A percentile compares a stretch with the other conserved stretches of the same genome.
Evolutionary conservation across 2,797 vertebrate species (phyloP).

Genomic region (Tokudaia muenninki): DNA sequence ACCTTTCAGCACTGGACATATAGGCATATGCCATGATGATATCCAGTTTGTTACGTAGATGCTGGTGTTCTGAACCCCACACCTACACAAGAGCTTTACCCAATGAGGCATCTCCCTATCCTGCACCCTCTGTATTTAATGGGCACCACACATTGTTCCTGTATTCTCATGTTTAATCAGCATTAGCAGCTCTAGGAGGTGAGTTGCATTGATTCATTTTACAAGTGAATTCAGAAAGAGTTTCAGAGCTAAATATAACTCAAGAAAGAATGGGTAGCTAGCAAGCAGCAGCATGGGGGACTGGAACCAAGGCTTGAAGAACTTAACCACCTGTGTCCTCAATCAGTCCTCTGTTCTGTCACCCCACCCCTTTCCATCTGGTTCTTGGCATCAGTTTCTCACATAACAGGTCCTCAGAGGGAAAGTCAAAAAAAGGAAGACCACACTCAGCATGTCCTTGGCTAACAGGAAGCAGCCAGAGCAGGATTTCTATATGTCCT

Average conservation of each 20-base stretch:
- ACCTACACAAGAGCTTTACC: background rate
- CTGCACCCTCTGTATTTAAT: background rate
- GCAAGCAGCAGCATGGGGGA: background rate
- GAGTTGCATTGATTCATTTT: slow-evolving; percentile 17
- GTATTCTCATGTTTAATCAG: slow-evolving; percentile 15
- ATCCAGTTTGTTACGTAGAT: background rate
- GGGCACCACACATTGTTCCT: background rate
- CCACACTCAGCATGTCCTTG: background rate
- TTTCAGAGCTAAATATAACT: background rate
- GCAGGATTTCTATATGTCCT: background rate
- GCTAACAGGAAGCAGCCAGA: background rate
- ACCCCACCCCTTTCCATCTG: background rate
- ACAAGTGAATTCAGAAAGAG: slow-evolving; percentile 22
- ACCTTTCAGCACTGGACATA: background rate
- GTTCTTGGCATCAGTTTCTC: background rate
- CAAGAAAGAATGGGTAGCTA: background rate
- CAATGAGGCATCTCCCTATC: no score
- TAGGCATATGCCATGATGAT: background rate
- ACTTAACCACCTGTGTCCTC: background rate
- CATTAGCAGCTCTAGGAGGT: background rate
- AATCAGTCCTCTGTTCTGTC: background rate
- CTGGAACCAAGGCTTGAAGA: background rate
- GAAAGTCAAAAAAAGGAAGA: background rate
- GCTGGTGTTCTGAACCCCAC: background rate
- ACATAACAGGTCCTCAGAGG: background rate